Evolutionary conservation across 2,113 vertebrate species (phyloP), one percentile per base, ranked within the genome.

Genomic region (Tyto alba): DNA sequence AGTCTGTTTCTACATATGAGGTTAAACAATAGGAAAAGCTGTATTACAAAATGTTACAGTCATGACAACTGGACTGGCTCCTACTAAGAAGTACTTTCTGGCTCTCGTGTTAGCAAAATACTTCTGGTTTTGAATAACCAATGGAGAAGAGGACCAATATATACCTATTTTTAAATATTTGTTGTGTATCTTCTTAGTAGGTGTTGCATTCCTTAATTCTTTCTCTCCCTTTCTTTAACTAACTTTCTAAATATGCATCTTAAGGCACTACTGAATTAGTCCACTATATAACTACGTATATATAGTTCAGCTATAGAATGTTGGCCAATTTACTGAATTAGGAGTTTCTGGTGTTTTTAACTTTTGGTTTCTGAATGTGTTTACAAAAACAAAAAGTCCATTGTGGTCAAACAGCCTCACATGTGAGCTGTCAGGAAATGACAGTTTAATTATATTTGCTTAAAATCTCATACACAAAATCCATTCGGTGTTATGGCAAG

Each of bases 371-470:
- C 45, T 71, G 71, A 81, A 71, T 0, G 12, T 34, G 55, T 64
- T 90, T 69, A 80, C 60, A 74, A 48, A 84, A 79, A 16, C n/a
- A 59, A 34, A 23, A 62, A 74, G 38, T 30, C 73, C 72, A 34
- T 4, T 45, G 64, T 60, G 86, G 71, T 67, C 86, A 82, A 93
- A 85, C 27, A 82, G 36, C 23, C 50, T 69, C 38, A 10, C 6
- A 45, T 6, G 34, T 2, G 74, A 95, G 69, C 57, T 63, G 50
- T 69, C 77, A 88, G 53, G 41, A 92, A 92, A 91, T 22, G 41
- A 64, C 62, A 93, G 32, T 40, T 94, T 76, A 94, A 95, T 96
- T 62, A 26, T 11, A 62, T 89, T 91, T 95, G 69, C 29, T 78
- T 57, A 56, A 93, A 93, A 68, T 30, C 74, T 67, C 63, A 52